Evolutionary conservation across 2,888 invertebrate species (phyloP).

Genomic region (Himalopsyche japonica): DNA sequence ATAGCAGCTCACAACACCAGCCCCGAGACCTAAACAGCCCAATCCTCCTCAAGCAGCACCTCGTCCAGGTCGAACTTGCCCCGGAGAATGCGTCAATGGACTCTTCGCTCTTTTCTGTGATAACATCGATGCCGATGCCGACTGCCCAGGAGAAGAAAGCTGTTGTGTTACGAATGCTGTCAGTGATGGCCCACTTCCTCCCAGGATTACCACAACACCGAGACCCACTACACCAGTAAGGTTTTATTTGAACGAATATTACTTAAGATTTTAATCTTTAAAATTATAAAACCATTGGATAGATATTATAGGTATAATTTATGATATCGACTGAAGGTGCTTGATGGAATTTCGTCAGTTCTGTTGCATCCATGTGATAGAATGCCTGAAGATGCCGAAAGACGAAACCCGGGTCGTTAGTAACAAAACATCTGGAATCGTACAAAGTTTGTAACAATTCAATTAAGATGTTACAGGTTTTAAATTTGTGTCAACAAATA

Average conservation of each 20-base stretch:
- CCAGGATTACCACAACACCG: slow-evolving; percentile 52
- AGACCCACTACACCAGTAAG: slow-evolving; percentile 51
- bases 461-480: too few relatives aligned
- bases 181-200: slow-evolving; percentile 46
- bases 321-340: too few relatives aligned
- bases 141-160: slow-evolving; percentile 74
- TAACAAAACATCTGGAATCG: too few relatives aligned
- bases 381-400: too few relatives aligned
- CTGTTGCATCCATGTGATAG: too few relatives aligned
- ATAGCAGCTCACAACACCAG: slow-evolving; percentile 40
- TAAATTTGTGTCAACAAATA: too few relatives aligned
- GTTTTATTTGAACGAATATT: too few relatives aligned
- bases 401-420: too few relatives aligned
- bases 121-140: slow-evolving; percentile 77
- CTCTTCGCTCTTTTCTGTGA: slow-evolving; percentile 85
- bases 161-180: slow-evolving; percentile 74
- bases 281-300: too few relatives aligned
- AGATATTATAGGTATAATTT: too few relatives aligned
- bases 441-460: not conserved
- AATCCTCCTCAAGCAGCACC: slow-evolving; percentile 43
- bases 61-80: slow-evolving; percentile 63
- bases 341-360: too few relatives aligned
- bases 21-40: slow-evolving; percentile 42
- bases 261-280: too few relatives aligned
- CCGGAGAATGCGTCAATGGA: slow-evolving; percentile 83